Conservation (phyloP, 1,140 invertebrate genomes). For the Sycobia sp. region DNA sequence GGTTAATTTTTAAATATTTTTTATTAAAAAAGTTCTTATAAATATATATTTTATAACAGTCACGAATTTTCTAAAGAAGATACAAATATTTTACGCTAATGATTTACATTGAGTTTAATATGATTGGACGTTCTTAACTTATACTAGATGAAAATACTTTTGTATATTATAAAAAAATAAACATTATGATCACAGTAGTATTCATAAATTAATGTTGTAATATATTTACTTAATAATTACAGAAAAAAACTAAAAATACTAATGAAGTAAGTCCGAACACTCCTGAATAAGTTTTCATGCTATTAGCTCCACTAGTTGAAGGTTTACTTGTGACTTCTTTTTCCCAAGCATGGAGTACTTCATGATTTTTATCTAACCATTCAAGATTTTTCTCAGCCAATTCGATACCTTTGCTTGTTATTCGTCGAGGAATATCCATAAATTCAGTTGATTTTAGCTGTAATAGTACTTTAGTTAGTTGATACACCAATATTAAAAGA, state of each 20-base stretch:
- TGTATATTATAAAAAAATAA: no score
- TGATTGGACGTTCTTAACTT: no score
- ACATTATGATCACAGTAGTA: no score
- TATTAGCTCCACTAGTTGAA: neutral
- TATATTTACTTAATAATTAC: neutral
- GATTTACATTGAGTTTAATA: no score
- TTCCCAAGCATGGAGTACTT: neutral
- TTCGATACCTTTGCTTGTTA: neutral
- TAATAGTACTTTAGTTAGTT: slow-evolving; percentile 23
- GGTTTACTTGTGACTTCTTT: neutral
- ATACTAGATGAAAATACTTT: no score
- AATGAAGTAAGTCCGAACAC: neutral
- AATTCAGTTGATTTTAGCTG: slow-evolving; percentile 22
- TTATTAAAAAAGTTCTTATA: no score
- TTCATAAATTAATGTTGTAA: no score
- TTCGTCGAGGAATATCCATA: slow-evolving; percentile 2
- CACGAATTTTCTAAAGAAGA: no score
- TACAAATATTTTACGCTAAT: no score
- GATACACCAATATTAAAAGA: neutral
- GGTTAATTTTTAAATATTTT: no score
- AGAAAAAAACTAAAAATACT: neutral
- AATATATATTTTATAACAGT: no score
- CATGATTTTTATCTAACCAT: slow-evolving; percentile 29
- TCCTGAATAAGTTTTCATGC: neutral
- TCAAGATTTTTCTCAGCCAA: slow-evolving; percentile 35